Evolutionary conservation across 2,888 invertebrate species (phyloP).

Genomic region (Drosophila histrio): DNA sequence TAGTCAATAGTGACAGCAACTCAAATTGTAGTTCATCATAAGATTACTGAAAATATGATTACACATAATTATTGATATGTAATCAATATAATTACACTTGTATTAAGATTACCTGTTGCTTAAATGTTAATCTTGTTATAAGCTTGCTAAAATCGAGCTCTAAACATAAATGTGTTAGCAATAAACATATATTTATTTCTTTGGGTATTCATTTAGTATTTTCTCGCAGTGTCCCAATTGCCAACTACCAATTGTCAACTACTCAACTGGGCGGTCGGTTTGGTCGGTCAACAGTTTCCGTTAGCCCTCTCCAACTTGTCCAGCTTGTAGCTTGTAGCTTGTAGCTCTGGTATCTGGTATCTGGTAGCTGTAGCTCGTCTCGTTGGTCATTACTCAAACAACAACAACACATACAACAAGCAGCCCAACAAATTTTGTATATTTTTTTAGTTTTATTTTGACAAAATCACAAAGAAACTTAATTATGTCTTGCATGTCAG

Average conservation of each 20-base stretch:
- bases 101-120: too few relatives aligned
- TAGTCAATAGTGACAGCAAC: too few relatives aligned
- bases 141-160: too few relatives aligned
- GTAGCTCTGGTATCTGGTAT: slow-evolving; percentile 11
- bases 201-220: not conserved
- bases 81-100: too few relatives aligned
- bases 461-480: slow-evolving; percentile 42
- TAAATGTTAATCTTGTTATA: too few relatives aligned
- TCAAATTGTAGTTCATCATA: too few relatives aligned
- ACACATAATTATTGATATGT: too few relatives aligned
- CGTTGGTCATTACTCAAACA: slow-evolving; percentile 45
- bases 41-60: too few relatives aligned
- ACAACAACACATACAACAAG: slow-evolving; percentile 13
- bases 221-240: slow-evolving; percentile 15
- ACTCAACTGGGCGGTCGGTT: slow-evolving; percentile 40
- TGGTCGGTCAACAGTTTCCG: slow-evolving; percentile 60
- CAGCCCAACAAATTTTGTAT: not conserved
- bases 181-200: too few relatives aligned
- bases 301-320: slow-evolving; percentile 60
- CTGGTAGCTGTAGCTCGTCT: slow-evolving; percentile 45
- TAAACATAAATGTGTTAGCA: too few relatives aligned
- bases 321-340: slow-evolving; percentile 40
- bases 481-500: slow-evolving; percentile 39
- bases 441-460: slow-evolving; percentile 14
- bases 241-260: slow-evolving; percentile 27